phyloP scores from a whole-genome alignment of 2,113 vertebrate species.

The Esox niger region DNA sequence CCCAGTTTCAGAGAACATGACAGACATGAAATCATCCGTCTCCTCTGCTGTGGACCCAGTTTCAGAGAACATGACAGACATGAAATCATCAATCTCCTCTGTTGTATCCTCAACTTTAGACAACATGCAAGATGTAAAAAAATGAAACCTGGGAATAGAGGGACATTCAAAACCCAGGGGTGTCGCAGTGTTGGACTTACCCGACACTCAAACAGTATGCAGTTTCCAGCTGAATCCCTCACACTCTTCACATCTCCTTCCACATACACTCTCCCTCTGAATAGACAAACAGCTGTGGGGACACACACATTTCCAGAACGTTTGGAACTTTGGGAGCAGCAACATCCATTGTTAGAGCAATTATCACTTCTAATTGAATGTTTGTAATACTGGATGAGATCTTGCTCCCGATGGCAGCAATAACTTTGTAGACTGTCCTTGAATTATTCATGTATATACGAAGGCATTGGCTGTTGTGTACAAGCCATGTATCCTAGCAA shows the following conservation, averaged over 20 bases:
- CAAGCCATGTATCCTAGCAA: constrained; percentile 28
- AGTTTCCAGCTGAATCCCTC: constrained; percentile 78
- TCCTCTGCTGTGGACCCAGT: no score
- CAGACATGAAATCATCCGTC: no score
- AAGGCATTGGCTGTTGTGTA: constrained; percentile 6
- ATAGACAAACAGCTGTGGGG: constrained; percentile 77
- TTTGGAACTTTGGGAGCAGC: no score
- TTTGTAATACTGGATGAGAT: neutral
- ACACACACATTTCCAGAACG: no score
- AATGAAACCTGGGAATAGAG: no score
- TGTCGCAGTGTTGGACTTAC: constrained; percentile 63
- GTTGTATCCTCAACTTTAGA: no score
- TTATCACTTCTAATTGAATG: no score
- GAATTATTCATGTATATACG: constrained; percentile 42
- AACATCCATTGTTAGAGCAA: no score
- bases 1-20: no score
- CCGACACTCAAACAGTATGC: constrained; percentile 84
- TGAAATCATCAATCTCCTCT: no score
- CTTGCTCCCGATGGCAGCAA: neutral
- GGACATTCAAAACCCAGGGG: neutral
- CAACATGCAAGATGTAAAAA: no score
- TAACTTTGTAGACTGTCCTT: constrained; percentile 19
- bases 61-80: no score
- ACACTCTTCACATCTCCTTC: constrained; percentile 80
- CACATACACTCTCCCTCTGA: constrained; percentile 82